Evolutionary conservation across 2,888 invertebrate genomes (phyloP), one percentile per base, ranked within the genome.

Genomic region (Rhyacophila evoluta): DNA sequence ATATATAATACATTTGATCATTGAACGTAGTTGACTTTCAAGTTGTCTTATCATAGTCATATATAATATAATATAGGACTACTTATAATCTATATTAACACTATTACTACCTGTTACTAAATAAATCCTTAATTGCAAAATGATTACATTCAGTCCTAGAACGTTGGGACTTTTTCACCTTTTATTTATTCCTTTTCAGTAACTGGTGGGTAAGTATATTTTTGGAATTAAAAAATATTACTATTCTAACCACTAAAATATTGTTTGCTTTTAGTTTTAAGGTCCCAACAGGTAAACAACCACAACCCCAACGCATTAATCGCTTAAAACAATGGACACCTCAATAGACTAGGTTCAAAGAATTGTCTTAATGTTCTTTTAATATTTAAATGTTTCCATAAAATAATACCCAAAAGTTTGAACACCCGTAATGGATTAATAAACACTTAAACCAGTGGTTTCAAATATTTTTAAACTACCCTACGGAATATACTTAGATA

Each of bases 171-270:
- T 25, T 55, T 55, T 55, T 55, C 10, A 25, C 12, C 5, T 19
- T 55, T 15, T 55, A 1, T 55, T 55, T 6, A 55, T 55, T 8
- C 25, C 19, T 55, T 55, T 55, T 2, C 25, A 55, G 19, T 25
- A 25, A 55, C 25, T 19, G 55, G 1, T 10, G 25, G 55, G 55
- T 55, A 55, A 55, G 19, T 55, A 55, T 19, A 19, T 55, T 55
- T 55, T 55, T 55, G 55, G 12, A 55, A 55, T 55, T 25, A 55
- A 55, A 55, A 55, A 55, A 15, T 55, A 19, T 55, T 55, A 19
- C 10, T 55, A 55, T 55, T 55, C 10, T 10, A 1, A 19, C 55
- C 55, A 8, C 55, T 55, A 55, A 55, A 33, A 19, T 55, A 19
- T 0, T 41, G 19, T 41, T 19, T 55, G 55, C 55, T 25, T 55